Percentiles rank a stretch among this genome's conserved stretches.
Conservation (phyloP, 2,797 vertebrate species). For the Coilia nasus region DNA sequence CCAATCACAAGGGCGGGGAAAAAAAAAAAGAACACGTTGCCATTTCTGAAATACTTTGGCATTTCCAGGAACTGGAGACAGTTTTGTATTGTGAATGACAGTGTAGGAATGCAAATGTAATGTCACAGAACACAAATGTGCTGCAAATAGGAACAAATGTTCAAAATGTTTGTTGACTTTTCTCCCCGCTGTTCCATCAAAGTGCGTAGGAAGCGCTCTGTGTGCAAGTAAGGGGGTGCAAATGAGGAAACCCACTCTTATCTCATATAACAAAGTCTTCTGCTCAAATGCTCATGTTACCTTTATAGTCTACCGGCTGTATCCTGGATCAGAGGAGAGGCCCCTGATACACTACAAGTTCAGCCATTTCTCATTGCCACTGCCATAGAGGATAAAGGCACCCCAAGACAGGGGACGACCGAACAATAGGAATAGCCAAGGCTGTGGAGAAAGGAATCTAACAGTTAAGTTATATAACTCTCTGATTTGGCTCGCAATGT, state of each 20-base stretch:
- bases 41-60: conserved; percentile 3
- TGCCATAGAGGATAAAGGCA: conserved; percentile 2
- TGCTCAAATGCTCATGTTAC: background rate
- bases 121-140: background rate
- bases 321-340: background rate
- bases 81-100: background rate
- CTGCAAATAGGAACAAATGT: background rate
- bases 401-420: background rate
- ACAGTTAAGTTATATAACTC: conserved; percentile 10
- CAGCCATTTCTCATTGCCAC: background rate
- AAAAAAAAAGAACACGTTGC: background rate
- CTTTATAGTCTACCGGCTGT: background rate
- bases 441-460: background rate
- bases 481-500: background rate
- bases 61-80: background rate
- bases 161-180: background rate
- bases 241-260: too few species aligned
- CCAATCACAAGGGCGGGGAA: background rate
- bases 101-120: background rate
- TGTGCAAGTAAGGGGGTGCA: too few species aligned
- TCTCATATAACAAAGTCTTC: too few species aligned
- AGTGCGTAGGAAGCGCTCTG: background rate
- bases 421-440: background rate
- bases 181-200: background rate
- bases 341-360: background rate